Evolutionary conservation across 2,113 vertebrate genomes (phyloP).

Genomic region (Oreochromis aureus): DNA sequence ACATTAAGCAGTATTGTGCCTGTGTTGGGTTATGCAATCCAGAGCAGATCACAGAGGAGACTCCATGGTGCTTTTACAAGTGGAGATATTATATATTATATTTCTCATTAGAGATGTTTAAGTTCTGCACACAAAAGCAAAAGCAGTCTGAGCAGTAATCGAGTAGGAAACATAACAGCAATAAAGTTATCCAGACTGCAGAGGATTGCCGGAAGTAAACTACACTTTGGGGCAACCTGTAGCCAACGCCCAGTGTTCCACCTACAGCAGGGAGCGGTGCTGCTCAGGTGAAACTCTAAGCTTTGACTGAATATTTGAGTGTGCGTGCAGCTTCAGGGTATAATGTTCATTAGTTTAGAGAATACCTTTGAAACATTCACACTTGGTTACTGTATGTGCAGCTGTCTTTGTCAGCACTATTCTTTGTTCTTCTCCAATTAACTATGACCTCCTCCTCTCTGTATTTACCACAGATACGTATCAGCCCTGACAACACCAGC

Average conservation of each 20-base stretch:
- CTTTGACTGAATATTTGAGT: neutral
- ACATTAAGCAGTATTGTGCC: neutral
- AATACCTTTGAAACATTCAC: neutral
- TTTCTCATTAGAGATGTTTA: neutral
- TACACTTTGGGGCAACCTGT: neutral
- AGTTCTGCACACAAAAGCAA: neutral
- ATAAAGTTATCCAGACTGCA: neutral
- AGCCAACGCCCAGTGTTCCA: neutral
- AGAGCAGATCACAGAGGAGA: neutral
- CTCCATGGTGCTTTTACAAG: neutral
- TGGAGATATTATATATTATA: neutral
- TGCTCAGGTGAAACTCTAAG: neutral
- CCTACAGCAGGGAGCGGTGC: neutral
- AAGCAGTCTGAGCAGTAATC: neutral
- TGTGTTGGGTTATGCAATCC: neutral
- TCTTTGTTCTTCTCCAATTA: neutral
- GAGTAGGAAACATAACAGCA: neutral
- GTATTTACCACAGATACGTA: slow-evolving; percentile 81
- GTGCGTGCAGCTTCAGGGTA: neutral
- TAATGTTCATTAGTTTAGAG: neutral
- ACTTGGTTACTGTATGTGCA: neutral
- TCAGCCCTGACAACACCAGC: slow-evolving; percentile 96
- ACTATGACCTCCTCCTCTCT: slow-evolving; percentile 1
- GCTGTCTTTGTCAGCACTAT: neutral
- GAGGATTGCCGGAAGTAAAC: neutral